Base-by-base conservation (phyloP, 1,140 invertebrate species). In the Leucophenga varia region DNA sequence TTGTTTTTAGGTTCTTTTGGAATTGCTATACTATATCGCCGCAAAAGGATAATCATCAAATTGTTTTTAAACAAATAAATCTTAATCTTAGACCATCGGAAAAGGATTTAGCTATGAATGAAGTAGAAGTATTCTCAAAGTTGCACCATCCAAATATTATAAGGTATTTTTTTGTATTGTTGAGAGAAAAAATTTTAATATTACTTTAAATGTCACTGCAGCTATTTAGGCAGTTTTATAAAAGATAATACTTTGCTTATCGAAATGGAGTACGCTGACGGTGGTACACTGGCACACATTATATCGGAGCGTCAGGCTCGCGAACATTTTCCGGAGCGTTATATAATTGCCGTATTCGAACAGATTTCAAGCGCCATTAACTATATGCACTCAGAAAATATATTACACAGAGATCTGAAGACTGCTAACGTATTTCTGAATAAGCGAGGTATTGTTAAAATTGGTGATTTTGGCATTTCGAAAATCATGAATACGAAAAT, bases 211-310 rank as follows among this genome's bases (percentile, higher is more conserved):
- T 48, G n/a, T n/a, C n/a, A n/a, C 42, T 39, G 80, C 37, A 84
- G 83, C 55, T 90, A 90, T 65, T 82, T 83, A 57, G 86, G 89
- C 47, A 88, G 84, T 64, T 90, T 88, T 73, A 85, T 88, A 68
- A 80, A 82, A 64, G 84, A 89, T 61, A 85, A 86, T 3, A 78
- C 83, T 19, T 71, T 90, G 5, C 84, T 88, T 76, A 90, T 90
- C 48, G 86, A 90, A 75, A 90, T 90, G 86, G 88, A 90, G 67
- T 90, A 87, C 72, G 88, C 87, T 13, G 86, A 89, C 72, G 85
- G 85, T 16, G 88, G 87, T 20, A 90, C 85, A 2, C 55, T 90
- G 40, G 79, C 83, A 3, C 84, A 89, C 56, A 81, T 82, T 47
- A 78, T 90, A 3, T 61, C 80, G 6, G 76, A 79, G 51, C 69